phyloP scores from a whole-genome alignment of 2,888 invertebrate species.

The Anagyrus pseudococci region DNA sequence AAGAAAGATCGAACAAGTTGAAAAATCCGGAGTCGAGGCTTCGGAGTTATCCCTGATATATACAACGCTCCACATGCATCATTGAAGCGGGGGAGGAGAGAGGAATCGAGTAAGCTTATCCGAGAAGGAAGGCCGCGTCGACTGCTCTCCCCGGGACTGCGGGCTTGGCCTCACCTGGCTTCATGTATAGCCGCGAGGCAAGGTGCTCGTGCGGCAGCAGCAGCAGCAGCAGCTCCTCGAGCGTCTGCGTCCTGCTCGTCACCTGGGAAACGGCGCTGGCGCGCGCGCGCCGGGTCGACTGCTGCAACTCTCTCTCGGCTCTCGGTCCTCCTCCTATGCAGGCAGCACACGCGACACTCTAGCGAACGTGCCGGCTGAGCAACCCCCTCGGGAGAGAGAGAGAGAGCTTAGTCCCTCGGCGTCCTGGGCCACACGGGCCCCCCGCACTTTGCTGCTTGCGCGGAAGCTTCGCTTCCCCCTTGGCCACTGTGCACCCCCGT shows the following conservation, averaged over 20 bases:
- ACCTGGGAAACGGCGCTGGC: slow-evolving; percentile 54
- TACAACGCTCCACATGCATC: too few species aligned
- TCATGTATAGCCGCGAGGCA: slow-evolving; percentile 51
- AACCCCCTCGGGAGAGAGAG: not conserved
- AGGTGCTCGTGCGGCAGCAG: slow-evolving; percentile 26
- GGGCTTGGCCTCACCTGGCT: slow-evolving; percentile 56
- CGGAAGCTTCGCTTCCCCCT: too few species aligned
- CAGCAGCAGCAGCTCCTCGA: slow-evolving; percentile 36
- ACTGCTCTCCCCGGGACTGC: not conserved
- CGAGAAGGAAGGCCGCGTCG: not conserved
- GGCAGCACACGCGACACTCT: too few species aligned
- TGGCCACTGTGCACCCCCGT: not conserved
- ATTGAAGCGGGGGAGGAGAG: too few species aligned
- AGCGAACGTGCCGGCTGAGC: too few species aligned
- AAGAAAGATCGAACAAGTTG: too few species aligned
- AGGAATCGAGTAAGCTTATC: not conserved
- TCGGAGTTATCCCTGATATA: too few species aligned
- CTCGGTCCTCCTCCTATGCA: too few species aligned
- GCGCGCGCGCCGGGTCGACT: not conserved
- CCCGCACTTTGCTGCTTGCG: slow-evolving; percentile 11
- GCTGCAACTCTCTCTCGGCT: too few species aligned
- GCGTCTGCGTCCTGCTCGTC: slow-evolving; percentile 47
- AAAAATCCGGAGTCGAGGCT: too few species aligned
- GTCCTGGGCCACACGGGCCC: not conserved
- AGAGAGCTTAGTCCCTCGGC: not conserved